Percentiles rank a stretch among this genome's conserved stretches.
phyloP scores from a whole-genome alignment of 2,888 invertebrate species.

The Tenthredo notha region DNA sequence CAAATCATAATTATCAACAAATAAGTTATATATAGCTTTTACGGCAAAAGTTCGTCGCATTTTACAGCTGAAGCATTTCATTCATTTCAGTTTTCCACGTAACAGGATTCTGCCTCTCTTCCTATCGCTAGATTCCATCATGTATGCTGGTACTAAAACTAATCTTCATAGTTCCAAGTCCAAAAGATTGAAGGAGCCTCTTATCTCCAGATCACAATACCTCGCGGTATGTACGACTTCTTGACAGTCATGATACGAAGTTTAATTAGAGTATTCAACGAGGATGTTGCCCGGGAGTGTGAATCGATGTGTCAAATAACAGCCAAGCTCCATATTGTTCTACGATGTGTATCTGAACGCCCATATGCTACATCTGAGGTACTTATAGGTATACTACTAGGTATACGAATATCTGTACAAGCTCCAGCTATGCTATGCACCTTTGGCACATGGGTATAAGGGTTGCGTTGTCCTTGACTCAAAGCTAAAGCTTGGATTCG shows the following conservation, averaged over 20 bases:
- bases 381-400: too few species aligned
- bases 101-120: not conserved
- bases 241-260: not conserved
- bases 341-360: not conserved
- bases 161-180: not conserved
- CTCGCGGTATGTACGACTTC: not conserved
- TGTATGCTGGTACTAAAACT: not conserved
- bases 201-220: not conserved
- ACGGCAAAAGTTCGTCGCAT: not conserved
- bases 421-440: slow-evolving; percentile 4
- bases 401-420: not conserved
- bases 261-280: not conserved
- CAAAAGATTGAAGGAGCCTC: not conserved
- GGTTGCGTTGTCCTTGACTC: slow-evolving; percentile 44
- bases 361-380: not conserved
- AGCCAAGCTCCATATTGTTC: not conserved
- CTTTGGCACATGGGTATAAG: slow-evolving; percentile 18
- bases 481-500: not conserved
- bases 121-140: not conserved
- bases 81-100: not conserved
- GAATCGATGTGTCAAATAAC: not conserved
- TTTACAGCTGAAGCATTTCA: not conserved
- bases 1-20: not conserved
- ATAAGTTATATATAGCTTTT: not conserved
- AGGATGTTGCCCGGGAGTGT: not conserved